phyloP scores from a whole-genome alignment of 2,888 invertebrate species.

The Ormyrus nitidulus region DNA sequence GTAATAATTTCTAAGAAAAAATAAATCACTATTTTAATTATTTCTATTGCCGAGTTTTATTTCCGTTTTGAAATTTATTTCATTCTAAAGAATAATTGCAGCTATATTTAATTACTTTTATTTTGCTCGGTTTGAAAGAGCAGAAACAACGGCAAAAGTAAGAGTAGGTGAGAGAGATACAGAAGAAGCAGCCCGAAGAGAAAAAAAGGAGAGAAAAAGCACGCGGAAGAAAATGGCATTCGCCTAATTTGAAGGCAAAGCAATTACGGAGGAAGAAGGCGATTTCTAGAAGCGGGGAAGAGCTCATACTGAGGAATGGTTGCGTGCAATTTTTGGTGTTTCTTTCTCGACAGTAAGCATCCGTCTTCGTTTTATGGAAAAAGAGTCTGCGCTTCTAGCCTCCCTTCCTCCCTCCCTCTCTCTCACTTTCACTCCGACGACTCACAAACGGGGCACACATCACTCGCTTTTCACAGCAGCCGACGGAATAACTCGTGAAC shows the following conservation, averaged over 20 bases:
- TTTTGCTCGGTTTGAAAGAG: too few relatives aligned
- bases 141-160: too few relatives aligned
- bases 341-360: slow-evolving; percentile 64
- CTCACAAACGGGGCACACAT: slow-evolving; percentile 25
- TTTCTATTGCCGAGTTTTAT: too few relatives aligned
- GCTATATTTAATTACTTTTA: too few relatives aligned
- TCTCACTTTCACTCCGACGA: slow-evolving; percentile 27
- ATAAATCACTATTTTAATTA: too few relatives aligned
- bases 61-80: too few relatives aligned
- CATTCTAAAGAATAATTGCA: too few relatives aligned
- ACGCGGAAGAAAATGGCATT: neutral
- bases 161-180: too few relatives aligned
- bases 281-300: neutral
- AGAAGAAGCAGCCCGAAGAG: too few relatives aligned
- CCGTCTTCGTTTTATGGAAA: slow-evolving; percentile 24
- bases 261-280: neutral
- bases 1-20: too few relatives aligned
- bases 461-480: slow-evolving; percentile 17
- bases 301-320: neutral
- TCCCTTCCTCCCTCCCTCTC: slow-evolving; percentile 27
- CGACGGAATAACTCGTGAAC: slow-evolving; percentile 38
- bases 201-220: too few relatives aligned
- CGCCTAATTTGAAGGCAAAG: neutral
- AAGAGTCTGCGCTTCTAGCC: slow-evolving; percentile 32
- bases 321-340: slow-evolving; percentile 30